Evolutionary conservation across 35 echinoderm and acorn worm genomes (phyloP).

Genomic region (Heliocidaris tuberculata): DNA sequence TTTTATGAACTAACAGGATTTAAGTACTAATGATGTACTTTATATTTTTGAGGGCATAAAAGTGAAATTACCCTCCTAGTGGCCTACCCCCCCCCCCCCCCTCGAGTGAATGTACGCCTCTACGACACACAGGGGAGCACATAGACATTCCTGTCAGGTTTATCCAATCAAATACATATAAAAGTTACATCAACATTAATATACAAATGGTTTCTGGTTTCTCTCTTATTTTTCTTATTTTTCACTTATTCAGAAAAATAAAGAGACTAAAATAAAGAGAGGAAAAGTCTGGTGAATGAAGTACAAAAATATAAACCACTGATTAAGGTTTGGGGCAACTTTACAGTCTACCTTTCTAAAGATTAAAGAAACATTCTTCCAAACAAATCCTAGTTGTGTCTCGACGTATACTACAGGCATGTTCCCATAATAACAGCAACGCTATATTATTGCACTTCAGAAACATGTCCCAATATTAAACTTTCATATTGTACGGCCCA

Average conservation of each 20-base stretch:
- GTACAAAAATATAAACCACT: neutral
- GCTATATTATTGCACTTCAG: neutral
- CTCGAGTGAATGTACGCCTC: too few species aligned
- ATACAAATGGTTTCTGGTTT: too few species aligned
- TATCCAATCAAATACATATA: too few species aligned
- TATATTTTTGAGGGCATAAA: neutral
- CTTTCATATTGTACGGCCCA: conserved; percentile 26
- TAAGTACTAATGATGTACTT: neutral
- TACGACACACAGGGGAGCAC: too few species aligned
- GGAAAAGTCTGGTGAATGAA: neutral
- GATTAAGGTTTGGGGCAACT: too few species aligned
- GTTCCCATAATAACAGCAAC: neutral
- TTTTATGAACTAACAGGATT: neutral
- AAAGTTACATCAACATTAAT: too few species aligned
- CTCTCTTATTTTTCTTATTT: too few species aligned
- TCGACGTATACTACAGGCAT: neutral
- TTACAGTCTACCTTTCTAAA: neutral
- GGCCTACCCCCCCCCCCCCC: too few species aligned
- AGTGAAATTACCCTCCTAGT: neutral
- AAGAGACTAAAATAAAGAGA: too few species aligned
- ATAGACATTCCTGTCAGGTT: too few species aligned
- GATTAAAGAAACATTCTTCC: neutral
- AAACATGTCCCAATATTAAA: conserved; percentile 26
- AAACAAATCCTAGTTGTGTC: neutral
- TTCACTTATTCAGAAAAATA: too few species aligned